Base-by-base conservation (phyloP, 2,888 invertebrate species). In the Oligia strigilis region DNA sequence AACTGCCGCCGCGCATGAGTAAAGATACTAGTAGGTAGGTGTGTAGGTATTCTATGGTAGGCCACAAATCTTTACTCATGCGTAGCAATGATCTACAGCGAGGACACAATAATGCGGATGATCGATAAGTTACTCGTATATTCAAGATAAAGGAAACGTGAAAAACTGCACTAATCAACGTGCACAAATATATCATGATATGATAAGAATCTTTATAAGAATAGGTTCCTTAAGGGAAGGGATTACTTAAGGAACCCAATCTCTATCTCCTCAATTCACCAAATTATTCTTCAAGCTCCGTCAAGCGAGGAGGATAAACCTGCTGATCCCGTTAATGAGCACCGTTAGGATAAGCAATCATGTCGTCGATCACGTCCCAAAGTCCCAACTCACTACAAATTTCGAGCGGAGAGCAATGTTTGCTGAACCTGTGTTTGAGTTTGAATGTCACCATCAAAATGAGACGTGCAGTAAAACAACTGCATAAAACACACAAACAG, bases 301-400 rank as follows among this genome's bases (percentile, higher is more conserved):
- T 60, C 23, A 65, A n/a, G 43, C 11, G 46, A 8, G 58, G 17
- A 70, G 49, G 17, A 64, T 49, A 52, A 62, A 43, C 60, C 72
- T 71, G 73, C 82, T 65, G 72, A 82, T 71, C 75, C 78, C 75
- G 75, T 75, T 75, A 75, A 78, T 65, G 70, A 66, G 74, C 64
- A 29, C 78, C 86, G 86, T 85, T 78, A 75, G 66, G 72, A 85
- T 78, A 75, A 84, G 69, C 75, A 72, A 82, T 73, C 78, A 52
- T 66, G 65, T 75, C 75, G 65, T 82, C 82, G 82, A 75, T 85
- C 84, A 84, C 86, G 86, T 82, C 52, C 72, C 65, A 36, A 84
- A 82, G 86, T 82, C 52, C 72, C 65, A 36, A 19, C 60, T 64
- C 19, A 72, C 72, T 60, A 67, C 62, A 55, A 62, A 66, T 72